These are phyloP conservation scores for Microplitis manilae DNA, from an alignment of 2,888 invertebrate species.

Conservation along the genomic window DNA sequence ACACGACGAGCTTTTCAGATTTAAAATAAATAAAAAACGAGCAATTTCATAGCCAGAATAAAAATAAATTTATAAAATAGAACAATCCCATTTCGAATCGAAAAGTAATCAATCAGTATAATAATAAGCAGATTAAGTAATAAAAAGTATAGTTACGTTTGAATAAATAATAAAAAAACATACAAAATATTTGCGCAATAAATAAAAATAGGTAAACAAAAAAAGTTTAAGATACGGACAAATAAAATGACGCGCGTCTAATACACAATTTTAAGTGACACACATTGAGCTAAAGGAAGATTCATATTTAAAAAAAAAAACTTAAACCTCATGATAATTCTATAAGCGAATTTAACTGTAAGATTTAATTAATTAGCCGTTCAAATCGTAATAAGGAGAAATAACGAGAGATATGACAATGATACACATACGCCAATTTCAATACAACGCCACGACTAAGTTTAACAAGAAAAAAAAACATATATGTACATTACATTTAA, in stretches of 20 bases:
- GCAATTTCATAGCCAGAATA: neutral
- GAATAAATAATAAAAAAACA: conserved; percentile 30
- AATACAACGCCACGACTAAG: conserved; percentile 36
- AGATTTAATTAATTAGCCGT: conserved; percentile 45
- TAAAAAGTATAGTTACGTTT: conserved; percentile 15
- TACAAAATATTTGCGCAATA: conserved; percentile 36
- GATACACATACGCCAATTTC: conserved; percentile 41
- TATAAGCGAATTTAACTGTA: conserved; percentile 50
- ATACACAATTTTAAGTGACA: conserved; percentile 30
- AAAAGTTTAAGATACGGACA: conserved; percentile 32
- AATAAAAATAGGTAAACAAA: conserved; percentile 30
- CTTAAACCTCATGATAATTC: conserved; percentile 51
- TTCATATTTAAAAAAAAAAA: conserved; percentile 42
- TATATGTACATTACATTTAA: conserved; percentile 33
- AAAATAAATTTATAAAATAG: neutral
- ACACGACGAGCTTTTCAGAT: conserved; percentile 21
- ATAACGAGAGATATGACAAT: conserved; percentile 29
- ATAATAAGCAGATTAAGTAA: conserved; percentile 25
- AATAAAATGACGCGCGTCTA: conserved; percentile 23
- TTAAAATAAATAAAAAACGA: neutral
- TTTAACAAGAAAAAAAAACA: conserved; percentile 16
- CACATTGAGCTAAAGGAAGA: conserved; percentile 43
- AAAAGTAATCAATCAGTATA: conserved; percentile 36
- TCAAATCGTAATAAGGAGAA: conserved; percentile 42
- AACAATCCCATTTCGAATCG: conserved; percentile 30